A percentile compares a stretch with the other conserved stretches of the same genome.
These are phyloP conservation scores for Pteria penguin DNA, from an alignment of 2,888 invertebrate species.

Conservation along the genomic window DNA sequence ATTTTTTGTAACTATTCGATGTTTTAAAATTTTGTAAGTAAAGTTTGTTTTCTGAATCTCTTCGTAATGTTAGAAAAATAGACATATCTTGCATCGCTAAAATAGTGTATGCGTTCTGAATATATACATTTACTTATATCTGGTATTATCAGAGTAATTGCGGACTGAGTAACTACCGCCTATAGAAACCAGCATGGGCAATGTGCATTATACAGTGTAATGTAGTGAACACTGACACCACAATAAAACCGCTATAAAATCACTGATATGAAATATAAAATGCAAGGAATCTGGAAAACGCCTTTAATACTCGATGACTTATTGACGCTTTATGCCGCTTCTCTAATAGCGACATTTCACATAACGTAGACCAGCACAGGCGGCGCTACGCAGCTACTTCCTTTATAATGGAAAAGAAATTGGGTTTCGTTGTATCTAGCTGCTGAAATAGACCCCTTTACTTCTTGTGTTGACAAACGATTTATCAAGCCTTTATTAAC, in stretches of 20 bases:
- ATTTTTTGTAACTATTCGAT: no score
- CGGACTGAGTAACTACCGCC: neutral
- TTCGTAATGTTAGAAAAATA: neutral
- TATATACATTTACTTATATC: no score
- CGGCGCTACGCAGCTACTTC: neutral
- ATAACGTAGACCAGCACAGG: neutral
- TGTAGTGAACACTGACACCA: neutral
- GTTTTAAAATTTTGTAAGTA: no score
- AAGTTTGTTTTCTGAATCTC: no score
- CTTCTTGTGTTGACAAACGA: conserved; percentile 22
- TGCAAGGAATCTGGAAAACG: neutral
- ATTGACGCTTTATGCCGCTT: neutral
- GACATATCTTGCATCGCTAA: no score
- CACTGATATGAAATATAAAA: neutral
- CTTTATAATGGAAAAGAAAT: neutral
- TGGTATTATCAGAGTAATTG: no score
- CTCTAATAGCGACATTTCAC: neutral
- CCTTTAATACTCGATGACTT: neutral
- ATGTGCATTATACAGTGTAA: no score
- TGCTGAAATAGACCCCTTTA: conserved; percentile 22
- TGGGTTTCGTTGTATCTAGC: neutral
- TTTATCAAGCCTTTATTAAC: conserved; percentile 26
- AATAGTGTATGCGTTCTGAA: no score
- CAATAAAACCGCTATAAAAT: neutral
- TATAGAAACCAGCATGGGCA: no score